Base-by-base conservation (phyloP, 2,888 invertebrate species). In the Copidosoma aretas region DNA sequence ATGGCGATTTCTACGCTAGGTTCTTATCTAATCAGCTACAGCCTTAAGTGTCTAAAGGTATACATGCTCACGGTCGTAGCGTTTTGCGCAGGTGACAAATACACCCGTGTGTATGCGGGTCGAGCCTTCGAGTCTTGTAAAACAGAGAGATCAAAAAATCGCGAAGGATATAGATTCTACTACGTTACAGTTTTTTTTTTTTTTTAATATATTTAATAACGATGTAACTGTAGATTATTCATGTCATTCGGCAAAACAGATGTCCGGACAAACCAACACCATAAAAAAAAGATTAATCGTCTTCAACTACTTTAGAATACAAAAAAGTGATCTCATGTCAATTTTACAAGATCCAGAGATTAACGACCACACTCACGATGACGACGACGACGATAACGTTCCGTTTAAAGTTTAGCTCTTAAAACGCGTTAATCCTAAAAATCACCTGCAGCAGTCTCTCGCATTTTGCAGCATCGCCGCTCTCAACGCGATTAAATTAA, bases 31-130 rank as follows among this genome's bases (percentile, higher is more conserved):
- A 79, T 79, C 76, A 79, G 67, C 77, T 80, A 83, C 76, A 76
- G 41, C 76, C 81, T 83, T 83, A 84, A 52, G 73, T 41, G 74
- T 77, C 82, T 82, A 82, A 77, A 81, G 81, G 83, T 83, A 83
- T 83, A 83, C 84, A 83, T 82, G 80, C 79, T 80, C 80, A 81
- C 81, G 79, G 75, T 78, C 65, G 68, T 77, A 76, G 80, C 77
- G 76, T 51, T 75, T 77, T 76, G 76, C 77, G 77, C 79, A 78
- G 79, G 75, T 75, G 74, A 75, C 74, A 73, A 73, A 75, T 75
- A 69, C 69, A 71, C 66, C 64, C 32, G 32, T 32, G 32, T 32
- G 32, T 8, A 8, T 32, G 32, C 8, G n/a, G 52, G 32, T 39
- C 64, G 32, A 17, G 43, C 63, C 64, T 51, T 41, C 12, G 54